A percentile compares a stretch with the other conserved stretches of the same genome.
These are phyloP conservation scores for Caenorhabditis panamensis DNA, from an alignment of 2,888 invertebrate species.

Conservation along the genomic window DNA sequence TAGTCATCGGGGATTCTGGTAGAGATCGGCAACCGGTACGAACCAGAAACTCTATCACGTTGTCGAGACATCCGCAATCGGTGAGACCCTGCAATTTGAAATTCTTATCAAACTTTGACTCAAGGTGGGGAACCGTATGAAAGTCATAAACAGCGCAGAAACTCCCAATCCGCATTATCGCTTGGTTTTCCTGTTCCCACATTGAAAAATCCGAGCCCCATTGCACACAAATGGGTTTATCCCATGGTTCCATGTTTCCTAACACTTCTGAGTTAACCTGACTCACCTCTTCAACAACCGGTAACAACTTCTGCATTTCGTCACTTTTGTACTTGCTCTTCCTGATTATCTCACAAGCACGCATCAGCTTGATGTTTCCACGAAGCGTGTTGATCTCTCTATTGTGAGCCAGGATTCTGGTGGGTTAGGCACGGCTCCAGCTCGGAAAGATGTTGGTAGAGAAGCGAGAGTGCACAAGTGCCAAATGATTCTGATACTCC, in stretches of 20 bases:
- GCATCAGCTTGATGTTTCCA: slow-evolving; percentile 98
- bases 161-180: too few species aligned
- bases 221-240: too few species aligned
- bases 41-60: slow-evolving; percentile 96
- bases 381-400: slow-evolving; percentile 99
- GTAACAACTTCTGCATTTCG: slow-evolving; percentile 89
- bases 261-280: background rate
- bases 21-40: slow-evolving; percentile 93
- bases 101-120: background rate
- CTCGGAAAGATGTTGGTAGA: slow-evolving; percentile 99
- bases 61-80: slow-evolving; percentile 97
- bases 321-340: slow-evolving; percentile 86
- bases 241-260: background rate
- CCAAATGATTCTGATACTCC: slow-evolving; percentile 92
- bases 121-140: slow-evolving; percentile 21
- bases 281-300: slow-evolving; percentile 88
- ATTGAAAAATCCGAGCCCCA: too few species aligned
- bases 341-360: slow-evolving; percentile 87
- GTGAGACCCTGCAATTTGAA: slow-evolving; percentile 87
- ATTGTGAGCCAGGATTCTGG: slow-evolving; percentile 96
- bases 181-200: too few species aligned
- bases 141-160: too few species aligned
- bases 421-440: slow-evolving; percentile 98
- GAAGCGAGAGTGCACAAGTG: slow-evolving; percentile 97
- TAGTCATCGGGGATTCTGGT: too few species aligned